Conservation (phyloP, 2,888 invertebrate species). For the Dynastes maya region DNA sequence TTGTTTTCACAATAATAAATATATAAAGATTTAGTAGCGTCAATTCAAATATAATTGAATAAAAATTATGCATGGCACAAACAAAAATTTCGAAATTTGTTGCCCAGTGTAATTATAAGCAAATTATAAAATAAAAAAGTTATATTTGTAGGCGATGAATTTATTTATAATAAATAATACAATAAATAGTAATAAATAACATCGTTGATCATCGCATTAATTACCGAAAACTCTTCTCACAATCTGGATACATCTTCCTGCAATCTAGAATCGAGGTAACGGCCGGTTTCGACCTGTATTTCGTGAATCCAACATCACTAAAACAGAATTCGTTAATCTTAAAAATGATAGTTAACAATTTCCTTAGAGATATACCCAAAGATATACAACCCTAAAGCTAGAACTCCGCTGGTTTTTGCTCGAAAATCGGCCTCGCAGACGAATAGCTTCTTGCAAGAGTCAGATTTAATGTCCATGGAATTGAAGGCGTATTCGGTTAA, state of each 20-base stretch:
- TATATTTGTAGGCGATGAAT: not conserved
- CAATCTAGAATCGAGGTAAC: constrained; percentile 56
- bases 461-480: constrained; percentile 63
- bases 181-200: constrained; percentile 48
- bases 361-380: constrained; percentile 55
- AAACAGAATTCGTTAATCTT: constrained; percentile 46
- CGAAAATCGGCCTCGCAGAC: constrained; percentile 72
- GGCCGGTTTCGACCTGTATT: constrained; percentile 56
- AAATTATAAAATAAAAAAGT: too few relatives aligned
- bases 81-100: too few relatives aligned
- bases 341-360: not conserved
- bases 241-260: constrained; percentile 53
- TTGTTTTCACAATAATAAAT: too few relatives aligned
- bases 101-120: too few relatives aligned
- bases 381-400: constrained; percentile 58
- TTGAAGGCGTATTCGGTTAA: constrained; percentile 64
- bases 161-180: constrained; percentile 33
- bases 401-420: constrained; percentile 65
- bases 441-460: constrained; percentile 71
- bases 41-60: too few relatives aligned
- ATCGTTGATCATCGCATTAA: constrained; percentile 1
- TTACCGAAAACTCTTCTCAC: constrained; percentile 36
- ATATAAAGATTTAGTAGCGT: too few relatives aligned
- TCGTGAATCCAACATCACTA: constrained; percentile 58
- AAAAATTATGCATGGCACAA: too few relatives aligned